These are phyloP conservation scores for Fabriciana adippe DNA, from an alignment of 2,888 invertebrate species.

Conservation along the genomic window DNA sequence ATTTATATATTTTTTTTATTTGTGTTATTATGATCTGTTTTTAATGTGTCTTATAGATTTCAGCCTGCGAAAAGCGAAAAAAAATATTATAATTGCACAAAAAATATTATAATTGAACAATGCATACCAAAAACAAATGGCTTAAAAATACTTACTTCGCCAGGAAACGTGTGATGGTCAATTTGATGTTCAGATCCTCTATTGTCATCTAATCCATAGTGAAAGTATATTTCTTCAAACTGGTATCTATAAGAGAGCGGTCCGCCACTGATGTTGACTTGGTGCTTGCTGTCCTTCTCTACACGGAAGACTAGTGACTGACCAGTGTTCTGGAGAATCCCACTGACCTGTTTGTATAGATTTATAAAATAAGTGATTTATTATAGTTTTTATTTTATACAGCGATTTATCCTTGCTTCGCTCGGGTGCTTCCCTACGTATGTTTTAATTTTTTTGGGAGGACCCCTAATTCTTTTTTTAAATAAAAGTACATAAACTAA, in stretches of 20 bases:
- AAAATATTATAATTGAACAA: no score
- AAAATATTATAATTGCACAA: no score
- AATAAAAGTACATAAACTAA: no score
- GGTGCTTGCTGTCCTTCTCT: conserved; percentile 94
- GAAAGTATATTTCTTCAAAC: conserved; percentile 97
- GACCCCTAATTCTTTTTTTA: neutral
- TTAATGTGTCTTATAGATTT: no score
- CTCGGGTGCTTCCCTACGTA: no score
- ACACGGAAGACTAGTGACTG: conserved; percentile 96
- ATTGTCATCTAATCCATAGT: conserved; percentile 94
- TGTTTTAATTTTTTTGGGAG: no score
- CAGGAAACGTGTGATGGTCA: conserved; percentile 97
- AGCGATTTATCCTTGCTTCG: neutral
- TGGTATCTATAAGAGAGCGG: conserved; percentile 97
- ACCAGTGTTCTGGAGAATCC: conserved; percentile 95
- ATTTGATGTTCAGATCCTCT: conserved; percentile 98
- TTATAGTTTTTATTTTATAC: neutral
- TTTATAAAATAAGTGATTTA: neutral
- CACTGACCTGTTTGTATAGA: conserved; percentile 86
- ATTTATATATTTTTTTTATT: no score
- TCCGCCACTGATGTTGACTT: conserved; percentile 97
- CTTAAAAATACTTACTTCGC: conserved; percentile 88
- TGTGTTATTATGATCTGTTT: no score
- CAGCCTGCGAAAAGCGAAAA: no score
- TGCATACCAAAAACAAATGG: neutral